phyloP scores from a whole-genome alignment of 2,113 vertebrate species.

The Ophthalmolycus amberensis region DNA sequence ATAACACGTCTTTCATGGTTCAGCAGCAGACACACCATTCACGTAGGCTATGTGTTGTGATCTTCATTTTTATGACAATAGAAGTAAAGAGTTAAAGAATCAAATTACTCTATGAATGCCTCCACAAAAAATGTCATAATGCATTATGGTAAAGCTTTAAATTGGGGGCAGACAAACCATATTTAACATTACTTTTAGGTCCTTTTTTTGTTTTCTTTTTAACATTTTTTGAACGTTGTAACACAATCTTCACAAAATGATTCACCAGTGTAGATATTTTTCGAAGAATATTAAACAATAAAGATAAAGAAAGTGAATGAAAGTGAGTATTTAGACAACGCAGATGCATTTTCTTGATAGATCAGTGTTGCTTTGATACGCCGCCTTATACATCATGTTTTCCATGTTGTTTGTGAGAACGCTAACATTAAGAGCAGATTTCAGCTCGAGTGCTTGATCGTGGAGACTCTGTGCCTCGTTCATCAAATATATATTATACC shows the following conservation, averaged over 20 bases:
- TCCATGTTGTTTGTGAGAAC: not conserved
- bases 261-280: not conserved
- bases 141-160: not conserved
- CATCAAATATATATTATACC: not conserved
- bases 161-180: not conserved
- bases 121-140: not conserved
- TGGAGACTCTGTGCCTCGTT: not conserved
- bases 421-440: not conserved
- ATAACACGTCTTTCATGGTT: constrained; percentile 50
- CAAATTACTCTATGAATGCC: not conserved
- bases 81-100: not conserved
- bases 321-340: not conserved
- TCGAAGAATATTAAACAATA: not conserved
- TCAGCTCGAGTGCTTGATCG: not conserved
- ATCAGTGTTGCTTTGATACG: not conserved
- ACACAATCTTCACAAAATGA: not conserved
- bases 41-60: constrained; percentile 18
- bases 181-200: not conserved
- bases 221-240: not conserved
- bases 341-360: not conserved
- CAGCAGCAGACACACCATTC: constrained; percentile 32
- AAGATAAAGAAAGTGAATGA: not conserved
- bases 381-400: not conserved
- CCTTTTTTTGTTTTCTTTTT: not conserved
- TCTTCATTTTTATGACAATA: not conserved